phyloP scores from a whole-genome alignment of 2,797 vertebrate genomes.

The Pteronotus mesoamericanus region DNA sequence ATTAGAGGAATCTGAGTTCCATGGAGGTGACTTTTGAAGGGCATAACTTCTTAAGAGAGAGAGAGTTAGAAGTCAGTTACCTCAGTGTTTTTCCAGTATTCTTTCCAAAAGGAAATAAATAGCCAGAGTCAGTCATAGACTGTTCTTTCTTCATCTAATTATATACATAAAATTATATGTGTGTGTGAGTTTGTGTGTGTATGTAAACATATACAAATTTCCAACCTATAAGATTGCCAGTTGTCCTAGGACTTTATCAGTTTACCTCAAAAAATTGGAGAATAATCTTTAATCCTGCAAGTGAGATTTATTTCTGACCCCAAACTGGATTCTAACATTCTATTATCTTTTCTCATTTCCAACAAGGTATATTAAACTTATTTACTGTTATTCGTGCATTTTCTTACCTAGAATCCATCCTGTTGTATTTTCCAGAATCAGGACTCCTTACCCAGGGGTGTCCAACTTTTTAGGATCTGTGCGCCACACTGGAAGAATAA shows the following conservation, averaged over 20 bases:
- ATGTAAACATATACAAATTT: background rate
- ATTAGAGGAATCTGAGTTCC: background rate
- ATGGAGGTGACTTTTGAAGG: background rate
- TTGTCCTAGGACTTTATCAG: background rate
- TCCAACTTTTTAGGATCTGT: no score
- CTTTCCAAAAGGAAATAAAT: background rate
- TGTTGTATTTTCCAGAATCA: background rate
- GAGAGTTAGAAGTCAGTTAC: background rate
- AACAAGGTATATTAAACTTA: background rate
- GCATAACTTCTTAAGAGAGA: background rate
- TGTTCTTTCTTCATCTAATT: background rate
- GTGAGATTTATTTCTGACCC: background rate
- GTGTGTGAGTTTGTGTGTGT: no score
- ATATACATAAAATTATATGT: no score
- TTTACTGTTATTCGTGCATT: background rate
- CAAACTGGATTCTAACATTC: background rate
- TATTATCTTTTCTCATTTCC: background rate
- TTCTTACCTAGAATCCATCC: background rate
- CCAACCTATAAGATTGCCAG: background rate
- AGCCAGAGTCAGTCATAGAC: background rate
- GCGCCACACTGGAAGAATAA: no score
- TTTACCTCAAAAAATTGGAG: background rate
- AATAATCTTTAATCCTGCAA: background rate
- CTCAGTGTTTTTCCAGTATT: background rate
- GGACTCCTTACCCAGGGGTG: background rate